Percentiles rank a stretch among this genome's conserved stretches.
Conservation (phyloP, 2,797 vertebrate genomes). For the Halcyon chelicuti region DNA sequence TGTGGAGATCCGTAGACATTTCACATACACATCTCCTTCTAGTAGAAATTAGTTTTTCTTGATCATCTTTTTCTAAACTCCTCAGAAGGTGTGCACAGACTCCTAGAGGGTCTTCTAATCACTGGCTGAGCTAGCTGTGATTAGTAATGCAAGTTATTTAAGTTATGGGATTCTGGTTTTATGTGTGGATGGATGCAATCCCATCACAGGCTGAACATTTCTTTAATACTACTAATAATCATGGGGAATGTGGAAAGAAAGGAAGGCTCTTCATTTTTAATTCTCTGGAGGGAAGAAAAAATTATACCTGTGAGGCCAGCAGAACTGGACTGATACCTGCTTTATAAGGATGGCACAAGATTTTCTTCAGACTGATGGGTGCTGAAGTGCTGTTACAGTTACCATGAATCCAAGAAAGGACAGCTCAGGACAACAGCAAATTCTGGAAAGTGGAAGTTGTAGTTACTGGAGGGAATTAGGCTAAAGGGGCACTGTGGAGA, state of each 20-base stretch:
- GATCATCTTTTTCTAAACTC: neutral
- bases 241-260: neutral
- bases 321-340: neutral
- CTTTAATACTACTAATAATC: neutral
- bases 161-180: neutral
- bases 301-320: neutral
- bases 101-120: neutral
- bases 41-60: neutral
- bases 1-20: neutral
- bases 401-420: neutral
- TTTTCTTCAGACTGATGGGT: neutral
- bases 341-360: neutral
- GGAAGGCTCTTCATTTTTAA: neutral
- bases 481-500: neutral
- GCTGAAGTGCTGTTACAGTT: neutral
- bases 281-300: neutral
- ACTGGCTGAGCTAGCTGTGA: neutral
- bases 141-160: neutral
- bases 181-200: neutral
- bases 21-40: neutral
- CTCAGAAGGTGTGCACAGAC: neutral
- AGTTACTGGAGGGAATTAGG: neutral
- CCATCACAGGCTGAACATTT: neutral
- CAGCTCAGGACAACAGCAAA: neutral
- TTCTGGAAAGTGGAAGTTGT: neutral